Conservation (phyloP, 2,888 invertebrate species). For the Phyllotreta cruciferae region DNA sequence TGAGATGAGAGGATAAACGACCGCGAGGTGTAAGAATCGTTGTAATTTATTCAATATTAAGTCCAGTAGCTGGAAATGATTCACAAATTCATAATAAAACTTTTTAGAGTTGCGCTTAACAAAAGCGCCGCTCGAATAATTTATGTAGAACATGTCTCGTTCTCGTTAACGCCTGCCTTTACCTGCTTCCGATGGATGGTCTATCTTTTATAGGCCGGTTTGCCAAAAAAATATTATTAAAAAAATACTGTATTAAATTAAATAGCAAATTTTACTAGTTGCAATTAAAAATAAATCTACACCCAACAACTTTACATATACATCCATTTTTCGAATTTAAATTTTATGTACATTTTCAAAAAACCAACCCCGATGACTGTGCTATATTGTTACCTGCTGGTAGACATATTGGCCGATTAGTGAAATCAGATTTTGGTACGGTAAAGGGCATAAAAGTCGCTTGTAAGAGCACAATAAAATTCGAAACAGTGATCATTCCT, state of each 20-base stretch:
- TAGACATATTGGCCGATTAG: slow-evolving; percentile 13
- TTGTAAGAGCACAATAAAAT: slow-evolving; percentile 50
- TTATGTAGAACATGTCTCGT: slow-evolving; percentile 52
- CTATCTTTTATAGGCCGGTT: slow-evolving; percentile 2
- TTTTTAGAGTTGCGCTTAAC: slow-evolving; percentile 38
- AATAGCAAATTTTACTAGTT: too few relatives aligned
- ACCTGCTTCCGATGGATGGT: slow-evolving; percentile 41
- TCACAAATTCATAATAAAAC: slow-evolving; percentile 20
- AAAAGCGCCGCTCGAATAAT: slow-evolving; percentile 52
- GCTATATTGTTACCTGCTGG: slow-evolving; percentile 17
- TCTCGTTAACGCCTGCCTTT: slow-evolving; percentile 52
- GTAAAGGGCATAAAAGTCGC: slow-evolving; percentile 51
- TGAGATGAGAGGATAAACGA: too few relatives aligned
- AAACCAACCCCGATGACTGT: background rate
- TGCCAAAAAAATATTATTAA: slow-evolving; percentile 4
- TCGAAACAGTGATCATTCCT: slow-evolving; percentile 50
- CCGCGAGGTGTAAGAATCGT: too few relatives aligned
- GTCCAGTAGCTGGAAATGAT: slow-evolving; percentile 17
- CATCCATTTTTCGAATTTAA: too few relatives aligned
- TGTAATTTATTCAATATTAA: slow-evolving; percentile 1
- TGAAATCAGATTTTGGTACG: slow-evolving; percentile 43
- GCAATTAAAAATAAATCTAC: too few relatives aligned
- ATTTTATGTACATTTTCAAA: too few relatives aligned
- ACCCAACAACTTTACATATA: too few relatives aligned
- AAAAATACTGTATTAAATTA: too few relatives aligned